A percentile compares a stretch with the other conserved stretches of the same genome.
Conservation (phyloP, 2,888 invertebrate species). For the Branchipolynoe longqiensis region DNA sequence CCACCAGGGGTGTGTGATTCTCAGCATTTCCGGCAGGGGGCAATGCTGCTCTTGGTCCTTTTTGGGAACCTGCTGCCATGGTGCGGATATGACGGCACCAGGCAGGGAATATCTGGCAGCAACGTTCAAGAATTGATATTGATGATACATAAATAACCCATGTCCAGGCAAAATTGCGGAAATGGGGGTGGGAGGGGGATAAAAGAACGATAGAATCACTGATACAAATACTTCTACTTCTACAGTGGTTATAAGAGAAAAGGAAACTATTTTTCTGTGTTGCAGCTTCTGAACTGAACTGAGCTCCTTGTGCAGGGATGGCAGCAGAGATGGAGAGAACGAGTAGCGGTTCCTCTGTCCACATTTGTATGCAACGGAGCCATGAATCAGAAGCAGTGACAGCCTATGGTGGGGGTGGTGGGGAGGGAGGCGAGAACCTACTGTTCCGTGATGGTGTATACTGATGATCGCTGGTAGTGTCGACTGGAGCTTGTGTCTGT, state of each 20-base stretch:
- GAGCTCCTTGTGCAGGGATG: slow-evolving; percentile 52
- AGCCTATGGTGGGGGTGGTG: no score
- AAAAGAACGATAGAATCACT: background rate
- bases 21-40: slow-evolving; percentile 36
- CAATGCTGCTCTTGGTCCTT: slow-evolving; percentile 13
- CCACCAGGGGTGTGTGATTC: slow-evolving; percentile 40
- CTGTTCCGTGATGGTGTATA: background rate
- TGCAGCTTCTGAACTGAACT: slow-evolving; percentile 56
- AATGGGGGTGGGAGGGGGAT: background rate
- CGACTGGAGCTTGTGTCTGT: slow-evolving; percentile 25
- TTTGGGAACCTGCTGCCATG: background rate
- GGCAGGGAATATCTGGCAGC: background rate
- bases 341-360: slow-evolving; percentile 40
- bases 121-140: background rate
- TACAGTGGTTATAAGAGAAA: slow-evolving; percentile 33
- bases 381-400: slow-evolving; percentile 46
- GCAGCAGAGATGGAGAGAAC: slow-evolving; percentile 54
- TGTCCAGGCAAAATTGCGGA: slow-evolving; percentile 45
- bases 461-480: background rate
- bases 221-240: slow-evolving; percentile 35
- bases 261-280: slow-evolving; percentile 51
- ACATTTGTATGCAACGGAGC: slow-evolving; percentile 54
- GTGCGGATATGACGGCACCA: background rate
- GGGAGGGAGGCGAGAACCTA: background rate
- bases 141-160: background rate